These are phyloP conservation scores for Drosophila villosipedis DNA, from an alignment of 2,888 invertebrate species.

Conservation along the genomic window DNA sequence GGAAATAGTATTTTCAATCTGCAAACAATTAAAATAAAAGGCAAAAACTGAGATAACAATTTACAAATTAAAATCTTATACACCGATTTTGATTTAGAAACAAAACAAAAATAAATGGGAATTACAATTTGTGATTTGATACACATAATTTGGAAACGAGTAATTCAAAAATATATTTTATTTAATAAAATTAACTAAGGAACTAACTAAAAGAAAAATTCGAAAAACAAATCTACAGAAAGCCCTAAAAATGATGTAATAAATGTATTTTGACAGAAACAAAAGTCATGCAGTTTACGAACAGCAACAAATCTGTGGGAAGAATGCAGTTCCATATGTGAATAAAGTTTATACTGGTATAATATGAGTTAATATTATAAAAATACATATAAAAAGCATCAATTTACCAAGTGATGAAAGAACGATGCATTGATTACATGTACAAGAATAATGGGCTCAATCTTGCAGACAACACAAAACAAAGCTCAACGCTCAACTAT, in stretches of 20 bases:
- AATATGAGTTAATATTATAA: not conserved
- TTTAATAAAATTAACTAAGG: not conserved
- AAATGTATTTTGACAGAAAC: not conserved
- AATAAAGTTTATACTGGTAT: not conserved
- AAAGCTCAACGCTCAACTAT: conserved; percentile 5
- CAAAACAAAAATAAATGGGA: not conserved
- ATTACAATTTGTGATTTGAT: not conserved
- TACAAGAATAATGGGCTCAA: conserved; percentile 10
- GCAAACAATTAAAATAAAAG: not conserved
- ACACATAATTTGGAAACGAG: not conserved
- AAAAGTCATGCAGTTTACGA: not conserved
- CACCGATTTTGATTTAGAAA: not conserved
- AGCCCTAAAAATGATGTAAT: not conserved
- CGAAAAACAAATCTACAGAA: not conserved
- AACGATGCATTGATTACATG: not conserved
- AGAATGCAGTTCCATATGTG: not conserved
- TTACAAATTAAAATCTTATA: not conserved
- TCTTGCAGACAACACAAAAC: not conserved
- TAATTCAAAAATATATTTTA: not conserved
- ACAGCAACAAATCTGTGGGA: not conserved
- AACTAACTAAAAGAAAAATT: too few species aligned
- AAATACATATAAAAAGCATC: not conserved
- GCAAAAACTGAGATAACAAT: not conserved
- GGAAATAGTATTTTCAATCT: not conserved
- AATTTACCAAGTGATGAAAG: not conserved